A percentile compares a stretch with the other conserved stretches of the same genome.
Evolutionary conservation across 2,113 vertebrate genomes (phyloP).

Genomic region (Pelusios castaneus): DNA sequence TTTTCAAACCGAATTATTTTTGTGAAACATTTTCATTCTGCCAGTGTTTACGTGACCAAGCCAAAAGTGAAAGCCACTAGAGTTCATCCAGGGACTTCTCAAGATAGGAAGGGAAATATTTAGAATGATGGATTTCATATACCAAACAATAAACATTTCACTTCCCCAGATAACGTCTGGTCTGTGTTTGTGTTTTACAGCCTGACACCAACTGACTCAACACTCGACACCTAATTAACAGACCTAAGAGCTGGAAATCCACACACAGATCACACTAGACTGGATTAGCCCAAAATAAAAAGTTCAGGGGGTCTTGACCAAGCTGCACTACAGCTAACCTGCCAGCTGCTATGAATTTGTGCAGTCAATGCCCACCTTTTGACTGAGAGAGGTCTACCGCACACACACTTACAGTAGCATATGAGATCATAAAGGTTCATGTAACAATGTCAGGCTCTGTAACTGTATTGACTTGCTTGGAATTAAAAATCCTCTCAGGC

Average conservation of each 20-base stretch:
- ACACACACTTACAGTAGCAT: slow-evolving; percentile 5
- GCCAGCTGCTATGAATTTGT: slow-evolving; percentile 70
- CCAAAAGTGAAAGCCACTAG: slow-evolving; percentile 8
- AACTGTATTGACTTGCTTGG: slow-evolving; percentile 54
- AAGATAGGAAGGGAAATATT: slow-evolving; percentile 14
- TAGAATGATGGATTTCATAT: slow-evolving; percentile 22
- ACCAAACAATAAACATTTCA: slow-evolving; percentile 68
- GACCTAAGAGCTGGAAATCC: slow-evolving; percentile 65
- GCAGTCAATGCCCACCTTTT: slow-evolving; percentile 45
- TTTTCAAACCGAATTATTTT: background rate
- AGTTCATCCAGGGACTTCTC: slow-evolving; percentile 10
- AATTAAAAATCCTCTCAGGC: slow-evolving; percentile 28
- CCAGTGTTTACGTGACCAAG: background rate
- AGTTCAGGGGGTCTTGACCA: slow-evolving; percentile 75
- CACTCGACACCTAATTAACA: slow-evolving; percentile 75
- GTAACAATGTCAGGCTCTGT: slow-evolving; percentile 60
- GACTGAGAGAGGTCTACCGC: slow-evolving; percentile 32
- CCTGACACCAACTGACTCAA: slow-evolving; percentile 63
- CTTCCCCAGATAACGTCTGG: slow-evolving; percentile 36
- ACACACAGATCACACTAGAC: slow-evolving; percentile 71
- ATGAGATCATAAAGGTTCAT: slow-evolving; percentile 45
- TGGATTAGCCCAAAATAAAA: slow-evolving; percentile 74
- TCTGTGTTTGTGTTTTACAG: slow-evolving; percentile 66
- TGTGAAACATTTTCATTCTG: background rate
- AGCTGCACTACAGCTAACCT: slow-evolving; percentile 58